phyloP scores from a whole-genome alignment of 1,140 invertebrate species.

The Drosophila setifemur region DNA sequence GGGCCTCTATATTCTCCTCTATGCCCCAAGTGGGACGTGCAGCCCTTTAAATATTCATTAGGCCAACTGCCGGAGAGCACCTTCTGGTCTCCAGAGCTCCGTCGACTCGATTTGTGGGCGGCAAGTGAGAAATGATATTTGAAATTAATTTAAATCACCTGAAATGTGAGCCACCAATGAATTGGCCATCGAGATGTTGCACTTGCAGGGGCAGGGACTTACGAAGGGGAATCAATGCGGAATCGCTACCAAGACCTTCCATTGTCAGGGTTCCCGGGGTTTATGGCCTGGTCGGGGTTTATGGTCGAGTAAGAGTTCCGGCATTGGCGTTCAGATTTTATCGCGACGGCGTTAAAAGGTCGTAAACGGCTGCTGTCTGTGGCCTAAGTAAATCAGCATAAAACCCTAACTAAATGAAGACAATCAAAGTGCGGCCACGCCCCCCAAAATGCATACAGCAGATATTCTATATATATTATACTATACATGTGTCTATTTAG shows the following conservation, averaged over 20 bases:
- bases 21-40: constrained; percentile 36
- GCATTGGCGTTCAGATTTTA: constrained; percentile 60
- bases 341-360: constrained; percentile 67
- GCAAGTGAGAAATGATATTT: constrained; percentile 70
- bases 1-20: constrained; percentile 15
- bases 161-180: constrained; percentile 58
- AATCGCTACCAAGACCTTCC: constrained; percentile 36
- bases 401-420: constrained; percentile 80
- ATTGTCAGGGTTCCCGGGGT: constrained; percentile 44
- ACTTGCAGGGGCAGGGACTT: constrained; percentile 2
- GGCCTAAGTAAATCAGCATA: constrained; percentile 80
- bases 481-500: constrained; percentile 28
- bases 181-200: constrained; percentile 51
- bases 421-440: constrained; percentile 72
- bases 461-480: constrained; percentile 56
- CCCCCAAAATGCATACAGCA: no score
- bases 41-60: constrained; percentile 77
- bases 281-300: constrained; percentile 45
- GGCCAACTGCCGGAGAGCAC: constrained; percentile 29
- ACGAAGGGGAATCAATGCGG: constrained; percentile 5
- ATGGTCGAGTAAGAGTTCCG: constrained; percentile 14
- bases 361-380: constrained; percentile 57
- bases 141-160: constrained; percentile 78
- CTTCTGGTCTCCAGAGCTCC: constrained; percentile 21
- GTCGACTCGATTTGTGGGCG: constrained; percentile 9